A percentile compares a stretch with the other conserved stretches of the same genome.
Conservation (phyloP, 2,888 invertebrate genomes). For the Caprella mutica region DNA sequence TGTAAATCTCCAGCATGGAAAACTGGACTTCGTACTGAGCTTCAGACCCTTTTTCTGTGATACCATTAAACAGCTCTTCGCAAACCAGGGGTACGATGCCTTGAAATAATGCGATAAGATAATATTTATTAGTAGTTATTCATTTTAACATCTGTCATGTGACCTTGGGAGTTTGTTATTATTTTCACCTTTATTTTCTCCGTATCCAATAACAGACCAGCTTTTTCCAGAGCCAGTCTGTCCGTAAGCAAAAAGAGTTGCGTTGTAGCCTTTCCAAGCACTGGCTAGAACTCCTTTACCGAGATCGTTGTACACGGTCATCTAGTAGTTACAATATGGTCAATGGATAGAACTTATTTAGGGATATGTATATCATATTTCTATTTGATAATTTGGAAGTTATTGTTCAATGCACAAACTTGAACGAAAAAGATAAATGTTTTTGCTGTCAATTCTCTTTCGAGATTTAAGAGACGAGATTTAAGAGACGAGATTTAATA, state of each 20-base stretch:
- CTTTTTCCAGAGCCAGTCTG: slow-evolving; percentile 50
- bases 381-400: neutral
- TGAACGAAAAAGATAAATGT: no score
- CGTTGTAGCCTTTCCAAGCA: slow-evolving; percentile 49
- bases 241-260: slow-evolving; percentile 49
- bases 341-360: neutral
- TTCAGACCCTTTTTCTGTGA: slow-evolving; percentile 42
- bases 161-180: neutral
- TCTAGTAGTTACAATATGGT: slow-evolving; percentile 38
- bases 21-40: slow-evolving; percentile 44
- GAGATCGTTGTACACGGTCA: slow-evolving; percentile 46
- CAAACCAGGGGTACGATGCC: slow-evolving; percentile 48
- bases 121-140: neutral
- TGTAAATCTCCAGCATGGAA: slow-evolving; percentile 51
- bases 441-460: no score
- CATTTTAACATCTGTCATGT: no score
- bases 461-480: no score
- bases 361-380: neutral
- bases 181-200: slow-evolving; percentile 45
- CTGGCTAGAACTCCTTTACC: slow-evolving; percentile 47
- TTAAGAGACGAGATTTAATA: no score
- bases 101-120: slow-evolving; percentile 36
- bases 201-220: slow-evolving; percentile 49
- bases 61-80: slow-evolving; percentile 46
- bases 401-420: neutral